These are phyloP conservation scores for Forbesichthys agassizii DNA, from an alignment of 2,113 vertebrate species.

Conservation along the genomic window DNA sequence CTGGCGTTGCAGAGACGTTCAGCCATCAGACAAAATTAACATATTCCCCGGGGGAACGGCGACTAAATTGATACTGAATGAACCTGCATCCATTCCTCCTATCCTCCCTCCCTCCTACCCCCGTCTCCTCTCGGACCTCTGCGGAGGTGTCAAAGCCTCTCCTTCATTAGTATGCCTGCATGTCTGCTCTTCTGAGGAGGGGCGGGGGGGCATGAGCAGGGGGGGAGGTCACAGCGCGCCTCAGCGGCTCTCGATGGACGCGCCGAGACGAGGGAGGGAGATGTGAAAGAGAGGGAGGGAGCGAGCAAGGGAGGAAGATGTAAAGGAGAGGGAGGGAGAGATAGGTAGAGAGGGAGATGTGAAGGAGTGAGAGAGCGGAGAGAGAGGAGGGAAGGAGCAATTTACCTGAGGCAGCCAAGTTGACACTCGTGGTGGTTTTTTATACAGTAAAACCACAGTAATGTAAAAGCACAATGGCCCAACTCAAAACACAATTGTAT, in stretches of 20 bases:
- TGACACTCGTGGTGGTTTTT: neutral
- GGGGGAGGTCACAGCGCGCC: too few species aligned
- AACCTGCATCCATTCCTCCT: constrained; percentile 46
- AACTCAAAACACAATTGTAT: too few species aligned
- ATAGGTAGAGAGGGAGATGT: constrained; percentile 31
- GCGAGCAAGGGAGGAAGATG: neutral
- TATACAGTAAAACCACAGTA: neutral
- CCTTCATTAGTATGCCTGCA: constrained; percentile 97
- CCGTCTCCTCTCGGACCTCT: constrained; percentile 62
- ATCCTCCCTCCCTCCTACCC: constrained; percentile 22
- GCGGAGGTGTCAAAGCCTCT: constrained; percentile 68
- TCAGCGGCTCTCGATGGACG: too few species aligned
- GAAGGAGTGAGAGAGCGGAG: neutral
- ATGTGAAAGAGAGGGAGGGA: neutral
- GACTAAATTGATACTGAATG: constrained; percentile 86
- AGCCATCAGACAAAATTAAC: constrained; percentile 66
- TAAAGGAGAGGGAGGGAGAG: neutral
- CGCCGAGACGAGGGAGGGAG: constrained; percentile 12
- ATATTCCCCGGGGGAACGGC: constrained; percentile 86
- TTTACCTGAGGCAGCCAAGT: neutral
- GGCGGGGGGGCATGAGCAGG: constrained; percentile 12
- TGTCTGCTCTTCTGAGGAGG: constrained; percentile 74
- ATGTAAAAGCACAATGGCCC: neutral
- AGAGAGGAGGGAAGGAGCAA: constrained; percentile 1
- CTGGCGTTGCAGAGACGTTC: constrained; percentile 80